Evolutionary conservation across 2,888 invertebrate genomes (phyloP).

Genomic region (Helicoverpa assulta): DNA sequence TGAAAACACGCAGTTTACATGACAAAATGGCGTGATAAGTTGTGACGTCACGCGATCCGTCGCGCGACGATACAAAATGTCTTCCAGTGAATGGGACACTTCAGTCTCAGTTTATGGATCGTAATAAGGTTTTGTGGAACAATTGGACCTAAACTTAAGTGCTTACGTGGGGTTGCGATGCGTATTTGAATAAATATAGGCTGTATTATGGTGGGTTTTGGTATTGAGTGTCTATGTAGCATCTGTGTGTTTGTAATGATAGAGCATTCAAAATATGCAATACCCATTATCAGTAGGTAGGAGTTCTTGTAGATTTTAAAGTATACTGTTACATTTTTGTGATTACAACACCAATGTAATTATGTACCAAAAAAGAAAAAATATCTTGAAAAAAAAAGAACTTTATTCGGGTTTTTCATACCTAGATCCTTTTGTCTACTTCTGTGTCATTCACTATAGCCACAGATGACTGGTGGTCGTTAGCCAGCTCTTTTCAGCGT

Average conservation of each 20-base stretch:
- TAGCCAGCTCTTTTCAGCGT: too few relatives aligned
- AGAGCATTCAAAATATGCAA: background rate
- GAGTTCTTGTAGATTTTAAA: too few relatives aligned
- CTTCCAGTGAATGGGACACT: constrained; percentile 40
- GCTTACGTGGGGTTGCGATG: constrained; percentile 30
- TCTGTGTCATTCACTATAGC: too few relatives aligned
- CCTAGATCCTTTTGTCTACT: too few relatives aligned
- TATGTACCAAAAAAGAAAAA: too few relatives aligned
- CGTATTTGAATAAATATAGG: constrained; percentile 11
- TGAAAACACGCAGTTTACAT: constrained; percentile 44
- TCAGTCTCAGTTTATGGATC: constrained; percentile 45
- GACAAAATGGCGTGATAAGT: constrained; percentile 47
- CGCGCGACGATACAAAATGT: constrained; percentile 40
- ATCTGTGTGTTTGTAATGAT: background rate
- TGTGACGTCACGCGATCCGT: constrained; percentile 46
- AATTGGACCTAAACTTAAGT: constrained; percentile 31
- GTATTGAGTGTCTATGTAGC: background rate
- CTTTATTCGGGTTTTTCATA: too few relatives aligned
- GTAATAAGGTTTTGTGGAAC: constrained; percentile 35
- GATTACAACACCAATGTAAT: too few relatives aligned
- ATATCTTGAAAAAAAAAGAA: too few relatives aligned
- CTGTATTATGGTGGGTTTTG: background rate
- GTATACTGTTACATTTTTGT: too few relatives aligned
- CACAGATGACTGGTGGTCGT: too few relatives aligned
- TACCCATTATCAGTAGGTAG: too few relatives aligned